Percentiles rank a stretch among this genome's conserved stretches.
These are phyloP conservation scores for Myanophis thanlyinensis DNA, from an alignment of 2,113 vertebrate species.

Conservation along the genomic window DNA sequence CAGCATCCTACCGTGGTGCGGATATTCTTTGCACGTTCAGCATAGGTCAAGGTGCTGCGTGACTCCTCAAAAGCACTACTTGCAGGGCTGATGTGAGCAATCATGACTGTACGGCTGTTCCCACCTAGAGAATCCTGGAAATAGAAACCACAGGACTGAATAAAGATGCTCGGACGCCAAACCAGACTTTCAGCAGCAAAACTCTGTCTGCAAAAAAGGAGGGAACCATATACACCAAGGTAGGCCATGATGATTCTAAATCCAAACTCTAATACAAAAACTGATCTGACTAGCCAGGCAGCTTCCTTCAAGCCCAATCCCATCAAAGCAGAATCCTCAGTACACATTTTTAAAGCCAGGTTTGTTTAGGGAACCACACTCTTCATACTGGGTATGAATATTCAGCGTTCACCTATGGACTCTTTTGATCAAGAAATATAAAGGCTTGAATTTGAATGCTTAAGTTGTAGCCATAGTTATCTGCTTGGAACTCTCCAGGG, in stretches of 20 bases:
- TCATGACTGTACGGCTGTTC: conserved; percentile 91
- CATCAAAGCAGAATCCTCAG: not conserved
- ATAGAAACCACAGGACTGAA: not conserved
- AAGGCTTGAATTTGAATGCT: not conserved
- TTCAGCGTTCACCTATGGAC: not conserved
- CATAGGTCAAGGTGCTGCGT: conserved; percentile 86
- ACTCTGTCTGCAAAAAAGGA: not conserved
- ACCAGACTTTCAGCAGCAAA: not conserved
- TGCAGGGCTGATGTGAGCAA: conserved; percentile 91
- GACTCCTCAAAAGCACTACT: conserved; percentile 89
- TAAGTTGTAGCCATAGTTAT: not conserved
- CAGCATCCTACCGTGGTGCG: conserved; percentile 77
- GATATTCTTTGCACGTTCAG: conserved; percentile 89
- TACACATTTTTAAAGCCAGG: not conserved
- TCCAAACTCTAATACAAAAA: not conserved
- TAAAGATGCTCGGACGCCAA: not conserved
- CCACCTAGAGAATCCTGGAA: conserved; percentile 86
- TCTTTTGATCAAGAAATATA: not conserved
- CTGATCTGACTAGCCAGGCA: not conserved
- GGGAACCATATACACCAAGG: not conserved
- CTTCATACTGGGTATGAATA: not conserved
- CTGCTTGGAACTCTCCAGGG: not conserved
- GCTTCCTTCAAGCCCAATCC: not conserved
- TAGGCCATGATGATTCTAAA: not conserved
- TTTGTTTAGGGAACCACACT: not conserved